A percentile compares a stretch with the other conserved stretches of the same genome.
Evolutionary conservation across 1,140 invertebrate genomes (phyloP).

Genomic region (Drosophila parabipectinata): DNA sequence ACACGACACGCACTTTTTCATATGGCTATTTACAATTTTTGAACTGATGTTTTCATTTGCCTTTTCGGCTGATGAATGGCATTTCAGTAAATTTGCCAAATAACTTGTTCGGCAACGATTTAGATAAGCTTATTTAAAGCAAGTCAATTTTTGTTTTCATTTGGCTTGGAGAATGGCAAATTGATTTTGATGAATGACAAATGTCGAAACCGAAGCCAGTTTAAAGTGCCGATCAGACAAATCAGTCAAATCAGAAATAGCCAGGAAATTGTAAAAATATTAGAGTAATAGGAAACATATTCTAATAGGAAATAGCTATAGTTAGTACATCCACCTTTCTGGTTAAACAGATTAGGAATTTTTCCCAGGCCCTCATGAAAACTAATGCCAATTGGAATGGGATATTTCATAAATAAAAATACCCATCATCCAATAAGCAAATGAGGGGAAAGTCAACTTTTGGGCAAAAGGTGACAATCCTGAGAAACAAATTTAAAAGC

Average conservation of each 20-base stretch:
- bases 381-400: slow-evolving; percentile 44
- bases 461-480: slow-evolving; percentile 69
- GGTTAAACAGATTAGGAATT: slow-evolving; percentile 20
- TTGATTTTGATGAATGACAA: slow-evolving; percentile 36
- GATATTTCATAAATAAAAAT: slow-evolving; percentile 50
- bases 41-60: slow-evolving; percentile 65
- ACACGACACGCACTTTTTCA: slow-evolving; percentile 72
- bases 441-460: slow-evolving; percentile 36
- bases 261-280: background rate
- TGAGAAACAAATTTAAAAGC: slow-evolving; percentile 65
- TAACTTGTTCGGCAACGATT: slow-evolving; percentile 30
- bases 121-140: slow-evolving; percentile 30
- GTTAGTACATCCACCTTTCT: background rate
- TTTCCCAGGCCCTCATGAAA: slow-evolving; percentile 41
- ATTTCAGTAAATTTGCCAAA: slow-evolving; percentile 46
- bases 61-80: slow-evolving; percentile 59
- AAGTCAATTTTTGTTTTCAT: slow-evolving; percentile 16
- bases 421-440: slow-evolving; percentile 38
- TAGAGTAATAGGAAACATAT: background rate
- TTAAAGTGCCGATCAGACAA: slow-evolving; percentile 18
- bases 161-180: slow-evolving; percentile 10
- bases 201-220: slow-evolving; percentile 4
- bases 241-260: slow-evolving; percentile 1
- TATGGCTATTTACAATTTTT: slow-evolving; percentile 25
- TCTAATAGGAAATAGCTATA: background rate